Conservation (phyloP, 2,797 vertebrate species). For the Margarornis squamiger region DNA sequence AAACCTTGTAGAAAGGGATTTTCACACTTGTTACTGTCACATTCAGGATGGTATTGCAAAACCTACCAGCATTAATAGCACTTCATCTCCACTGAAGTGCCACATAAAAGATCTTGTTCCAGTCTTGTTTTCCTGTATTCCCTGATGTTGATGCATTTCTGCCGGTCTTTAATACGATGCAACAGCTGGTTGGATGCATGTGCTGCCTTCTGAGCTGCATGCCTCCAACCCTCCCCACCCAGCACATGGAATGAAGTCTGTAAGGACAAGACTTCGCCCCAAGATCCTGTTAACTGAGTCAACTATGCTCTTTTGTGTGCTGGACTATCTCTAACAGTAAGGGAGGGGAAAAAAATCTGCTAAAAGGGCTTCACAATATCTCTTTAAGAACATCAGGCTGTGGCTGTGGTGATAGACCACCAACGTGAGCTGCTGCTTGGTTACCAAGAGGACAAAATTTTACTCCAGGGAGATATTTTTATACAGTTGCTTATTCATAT, state of each 20-base stretch:
- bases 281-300: background rate
- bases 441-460: constrained; percentile 31
- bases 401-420: constrained; percentile 33
- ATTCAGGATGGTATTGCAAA: background rate
- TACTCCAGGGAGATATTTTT: constrained; percentile 44
- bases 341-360: background rate
- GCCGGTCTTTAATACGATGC: background rate
- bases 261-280: background rate
- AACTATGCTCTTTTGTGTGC: background rate
- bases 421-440: constrained; percentile 31
- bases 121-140: background rate
- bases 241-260: background rate
- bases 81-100: background rate
- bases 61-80: background rate
- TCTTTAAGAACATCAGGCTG: background rate
- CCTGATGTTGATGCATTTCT: background rate
- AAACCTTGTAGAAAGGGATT: background rate
- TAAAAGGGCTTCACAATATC: background rate
- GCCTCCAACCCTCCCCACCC: background rate
- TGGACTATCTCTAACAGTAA: background rate
- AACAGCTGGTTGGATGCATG: background rate
- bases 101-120: background rate
- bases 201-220: background rate
- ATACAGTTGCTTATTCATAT: constrained; percentile 53
- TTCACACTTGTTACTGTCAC: background rate